phyloP scores from a whole-genome alignment of 2,113 vertebrate genomes.

The Calyptomena viridis region DNA sequence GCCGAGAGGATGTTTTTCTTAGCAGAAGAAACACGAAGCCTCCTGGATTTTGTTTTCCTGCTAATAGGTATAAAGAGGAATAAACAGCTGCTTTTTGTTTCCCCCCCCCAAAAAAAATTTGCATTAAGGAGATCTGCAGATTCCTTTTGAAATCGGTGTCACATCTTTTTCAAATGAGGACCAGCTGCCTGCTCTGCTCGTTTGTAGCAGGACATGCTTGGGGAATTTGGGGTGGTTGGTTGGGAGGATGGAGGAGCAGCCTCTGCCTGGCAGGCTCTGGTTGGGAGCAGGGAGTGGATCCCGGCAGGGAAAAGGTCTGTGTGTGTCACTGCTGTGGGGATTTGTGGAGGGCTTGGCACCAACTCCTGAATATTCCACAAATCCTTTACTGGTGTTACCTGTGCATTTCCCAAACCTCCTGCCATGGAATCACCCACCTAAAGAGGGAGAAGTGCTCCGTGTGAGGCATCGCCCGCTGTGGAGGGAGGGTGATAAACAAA shows the following conservation, averaged over 20 bases:
- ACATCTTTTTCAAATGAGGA: slow-evolving; percentile 50
- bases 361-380: background rate
- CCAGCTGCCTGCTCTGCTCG: slow-evolving; percentile 67
- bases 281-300: background rate
- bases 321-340: accelerated
- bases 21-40: background rate
- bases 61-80: slow-evolving; percentile 65
- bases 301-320: background rate
- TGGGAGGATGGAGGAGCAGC: background rate
- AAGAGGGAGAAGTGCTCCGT: background rate
- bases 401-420: background rate
- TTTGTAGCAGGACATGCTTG: slow-evolving; percentile 49
- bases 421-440: background rate
- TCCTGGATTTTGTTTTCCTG: slow-evolving; percentile 31
- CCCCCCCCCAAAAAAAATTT: slow-evolving; percentile 31
- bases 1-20: slow-evolving; percentile 57
- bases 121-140: slow-evolving; percentile 57
- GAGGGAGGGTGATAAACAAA: background rate
- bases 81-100: slow-evolving; percentile 69
- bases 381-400: background rate
- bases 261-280: background rate
- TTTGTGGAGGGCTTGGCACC: background rate
- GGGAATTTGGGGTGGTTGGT: background rate
- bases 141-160: slow-evolving; percentile 25
- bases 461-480: background rate